These are phyloP conservation scores for Mythimna loreyi DNA, from an alignment of 2,888 invertebrate genomes.

Conservation along the genomic window DNA sequence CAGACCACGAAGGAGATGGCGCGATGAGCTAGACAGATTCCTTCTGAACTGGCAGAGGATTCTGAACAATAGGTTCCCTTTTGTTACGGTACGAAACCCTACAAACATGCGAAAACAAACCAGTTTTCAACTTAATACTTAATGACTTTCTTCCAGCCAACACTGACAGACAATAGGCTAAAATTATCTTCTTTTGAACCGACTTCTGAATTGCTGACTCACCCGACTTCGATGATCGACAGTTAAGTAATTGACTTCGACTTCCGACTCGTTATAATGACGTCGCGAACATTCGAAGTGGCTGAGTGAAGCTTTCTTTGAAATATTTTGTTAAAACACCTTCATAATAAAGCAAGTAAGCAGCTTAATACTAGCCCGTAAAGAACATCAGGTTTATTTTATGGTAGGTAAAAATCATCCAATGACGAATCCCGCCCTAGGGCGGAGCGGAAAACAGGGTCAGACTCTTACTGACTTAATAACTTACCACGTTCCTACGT, in stretches of 20 bases:
- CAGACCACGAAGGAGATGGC: too few species aligned
- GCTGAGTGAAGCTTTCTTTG: not conserved
- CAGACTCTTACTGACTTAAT: too few species aligned
- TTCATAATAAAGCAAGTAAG: not conserved
- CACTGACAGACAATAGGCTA: conserved; percentile 50
- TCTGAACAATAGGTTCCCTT: too few species aligned
- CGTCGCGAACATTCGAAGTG: conserved; percentile 12
- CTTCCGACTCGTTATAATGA: conserved; percentile 40
- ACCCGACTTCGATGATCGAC: conserved; percentile 57
- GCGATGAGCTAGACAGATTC: too few species aligned
- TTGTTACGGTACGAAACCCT: too few species aligned
- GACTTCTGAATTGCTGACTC: conserved; percentile 58
- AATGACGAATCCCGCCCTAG: too few species aligned
- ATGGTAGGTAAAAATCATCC: too few species aligned
- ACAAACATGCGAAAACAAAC: conserved; percentile 13
- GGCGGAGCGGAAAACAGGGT: too few species aligned
- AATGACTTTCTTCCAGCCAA: conserved; percentile 41
- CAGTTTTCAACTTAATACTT: conserved; percentile 16
- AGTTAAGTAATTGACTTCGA: conserved; percentile 68
- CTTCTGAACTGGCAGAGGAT: too few species aligned
- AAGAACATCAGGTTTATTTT: too few species aligned
- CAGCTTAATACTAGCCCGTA: too few species aligned
- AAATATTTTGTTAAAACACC: conserved; percentile 3
- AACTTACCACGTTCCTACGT: too few species aligned
- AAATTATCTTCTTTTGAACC: conserved; percentile 60